phyloP scores from a whole-genome alignment of 2,888 invertebrate species.

The Scaptomyza reducta region DNA sequence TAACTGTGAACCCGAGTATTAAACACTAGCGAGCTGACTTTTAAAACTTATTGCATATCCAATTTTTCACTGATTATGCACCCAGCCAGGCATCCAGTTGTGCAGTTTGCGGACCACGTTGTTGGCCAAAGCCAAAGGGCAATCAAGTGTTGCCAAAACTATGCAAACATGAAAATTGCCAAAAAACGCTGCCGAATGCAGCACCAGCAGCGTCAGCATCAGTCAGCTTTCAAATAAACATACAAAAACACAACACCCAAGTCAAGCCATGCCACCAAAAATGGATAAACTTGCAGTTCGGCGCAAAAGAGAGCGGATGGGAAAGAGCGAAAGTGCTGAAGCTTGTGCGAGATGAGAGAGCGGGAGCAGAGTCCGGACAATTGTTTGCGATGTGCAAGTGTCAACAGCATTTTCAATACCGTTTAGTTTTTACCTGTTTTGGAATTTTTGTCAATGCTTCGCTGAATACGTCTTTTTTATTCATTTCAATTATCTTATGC shows the following conservation, averaged over 20 bases:
- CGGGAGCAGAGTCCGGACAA: constrained; percentile 57
- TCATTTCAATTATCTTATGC: too few relatives aligned
- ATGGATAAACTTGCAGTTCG: constrained; percentile 21
- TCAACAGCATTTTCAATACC: constrained; percentile 77
- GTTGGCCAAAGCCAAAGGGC: constrained; percentile 65
- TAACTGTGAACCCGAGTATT: constrained; percentile 9
- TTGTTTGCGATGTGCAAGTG: constrained; percentile 76
- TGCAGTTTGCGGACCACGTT: constrained; percentile 23
- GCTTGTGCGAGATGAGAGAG: constrained; percentile 29
- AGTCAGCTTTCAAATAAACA: constrained; percentile 41
- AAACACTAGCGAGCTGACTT: constrained; percentile 10
- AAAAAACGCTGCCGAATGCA: constrained; percentile 35
- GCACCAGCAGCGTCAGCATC: not conserved
- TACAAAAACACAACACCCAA: constrained; percentile 21
- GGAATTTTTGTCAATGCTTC: constrained; percentile 54
- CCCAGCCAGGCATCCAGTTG: not conserved
- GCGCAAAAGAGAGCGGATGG: not conserved
- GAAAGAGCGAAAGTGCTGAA: not conserved
- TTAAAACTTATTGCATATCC: constrained; percentile 52
- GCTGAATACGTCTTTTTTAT: not conserved
- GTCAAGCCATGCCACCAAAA: constrained; percentile 13
- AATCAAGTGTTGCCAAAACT: constrained; percentile 75
- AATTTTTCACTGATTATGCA: constrained; percentile 37
- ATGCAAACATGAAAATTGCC: constrained; percentile 71
- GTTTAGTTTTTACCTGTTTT: constrained; percentile 74